Evolutionary conservation across 2,797 vertebrate genomes (phyloP).

Genomic region (Spheniscus humboldti): DNA sequence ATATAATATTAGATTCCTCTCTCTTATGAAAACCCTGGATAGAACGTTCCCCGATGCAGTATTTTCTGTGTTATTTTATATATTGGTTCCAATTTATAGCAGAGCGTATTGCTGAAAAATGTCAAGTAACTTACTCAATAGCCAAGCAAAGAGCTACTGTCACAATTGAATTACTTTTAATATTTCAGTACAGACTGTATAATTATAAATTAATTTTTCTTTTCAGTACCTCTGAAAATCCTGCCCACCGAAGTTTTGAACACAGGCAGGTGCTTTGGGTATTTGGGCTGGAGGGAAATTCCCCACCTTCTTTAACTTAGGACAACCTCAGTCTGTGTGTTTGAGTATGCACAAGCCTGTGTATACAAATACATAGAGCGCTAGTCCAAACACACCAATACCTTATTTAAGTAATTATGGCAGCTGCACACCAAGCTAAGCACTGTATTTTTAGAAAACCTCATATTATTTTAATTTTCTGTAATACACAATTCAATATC

Average conservation of each 20-base stretch:
- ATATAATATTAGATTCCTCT: constrained; percentile 38
- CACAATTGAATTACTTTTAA: background rate
- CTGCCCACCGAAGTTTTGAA: background rate
- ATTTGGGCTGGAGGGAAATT: background rate
- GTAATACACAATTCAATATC: background rate
- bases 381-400: background rate
- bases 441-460: background rate
- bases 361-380: background rate
- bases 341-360: background rate
- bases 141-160: background rate
- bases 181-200: background rate
- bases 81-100: background rate
- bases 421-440: background rate
- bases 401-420: background rate
- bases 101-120: background rate
- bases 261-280: background rate
- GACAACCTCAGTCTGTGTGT: background rate
- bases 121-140: background rate
- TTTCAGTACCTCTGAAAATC: background rate
- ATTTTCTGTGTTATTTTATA: constrained; percentile 17
- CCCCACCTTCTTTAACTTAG: background rate
- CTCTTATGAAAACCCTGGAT: constrained; percentile 14
- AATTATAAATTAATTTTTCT: background rate
- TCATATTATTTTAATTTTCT: background rate
- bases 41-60: constrained; percentile 5